phyloP scores from a whole-genome alignment of 2,113 vertebrate species.

The Sarotherodon lohbergeri region DNA sequence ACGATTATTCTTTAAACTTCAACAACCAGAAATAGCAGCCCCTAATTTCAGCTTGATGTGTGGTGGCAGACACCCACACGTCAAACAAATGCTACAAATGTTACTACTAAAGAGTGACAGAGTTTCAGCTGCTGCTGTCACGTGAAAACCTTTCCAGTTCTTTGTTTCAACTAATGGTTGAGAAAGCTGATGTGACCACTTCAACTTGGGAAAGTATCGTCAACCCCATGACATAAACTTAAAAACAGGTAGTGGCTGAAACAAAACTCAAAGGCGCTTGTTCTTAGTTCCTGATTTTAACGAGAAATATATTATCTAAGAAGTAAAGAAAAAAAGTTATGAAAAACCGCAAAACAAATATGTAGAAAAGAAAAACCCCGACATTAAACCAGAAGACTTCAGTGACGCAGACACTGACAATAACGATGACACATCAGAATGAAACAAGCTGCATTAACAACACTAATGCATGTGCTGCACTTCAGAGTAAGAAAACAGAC shows the following conservation, averaged over 20 bases:
- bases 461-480: background rate
- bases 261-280: background rate
- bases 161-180: background rate
- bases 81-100: background rate
- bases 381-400: background rate
- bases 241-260: background rate
- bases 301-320: background rate
- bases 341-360: background rate
- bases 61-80: background rate
- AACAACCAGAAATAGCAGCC: background rate
- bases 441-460: slow-evolving; percentile 18
- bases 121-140: background rate
- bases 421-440: background rate
- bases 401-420: background rate
- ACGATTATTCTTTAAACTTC: background rate
- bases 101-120: background rate
- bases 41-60: background rate
- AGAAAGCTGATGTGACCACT: background rate
- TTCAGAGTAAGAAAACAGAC: background rate
- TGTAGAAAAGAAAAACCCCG: background rate
- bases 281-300: background rate
- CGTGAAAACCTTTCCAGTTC: background rate
- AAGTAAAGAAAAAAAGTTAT: background rate
- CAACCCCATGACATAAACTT: background rate
- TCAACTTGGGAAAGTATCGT: background rate